Percentiles rank a stretch among this genome's conserved stretches.
Conservation (phyloP, 1,140 invertebrate genomes). For the Fopius arisanus region DNA sequence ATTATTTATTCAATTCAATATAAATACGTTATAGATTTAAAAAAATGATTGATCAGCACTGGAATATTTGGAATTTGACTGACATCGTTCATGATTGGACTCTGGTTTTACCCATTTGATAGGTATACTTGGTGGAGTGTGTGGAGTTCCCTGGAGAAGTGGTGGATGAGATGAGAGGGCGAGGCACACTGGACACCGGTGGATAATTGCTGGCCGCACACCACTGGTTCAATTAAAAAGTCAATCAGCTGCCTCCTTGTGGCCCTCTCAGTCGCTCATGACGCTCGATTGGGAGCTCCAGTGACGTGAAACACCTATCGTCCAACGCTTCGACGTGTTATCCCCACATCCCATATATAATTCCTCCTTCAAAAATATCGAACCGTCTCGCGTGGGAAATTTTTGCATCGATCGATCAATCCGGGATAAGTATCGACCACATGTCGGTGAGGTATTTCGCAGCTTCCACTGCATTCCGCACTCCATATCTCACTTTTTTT, state of each 20-base stretch:
- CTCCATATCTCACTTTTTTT: too few species aligned
- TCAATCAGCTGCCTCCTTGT: constrained; percentile 46
- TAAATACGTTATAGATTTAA: too few species aligned
- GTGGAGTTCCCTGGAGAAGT: not conserved
- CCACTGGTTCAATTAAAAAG: constrained; percentile 56
- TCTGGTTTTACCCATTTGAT: not conserved
- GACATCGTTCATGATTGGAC: not conserved
- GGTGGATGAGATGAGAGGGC: not conserved
- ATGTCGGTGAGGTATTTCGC: not conserved
- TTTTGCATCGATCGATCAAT: not conserved
- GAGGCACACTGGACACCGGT: not conserved
- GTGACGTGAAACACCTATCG: constrained; percentile 1
- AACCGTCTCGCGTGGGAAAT: not conserved
- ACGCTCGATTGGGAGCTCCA: not conserved
- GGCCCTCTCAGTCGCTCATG: not conserved
- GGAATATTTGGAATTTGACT: not conserved
- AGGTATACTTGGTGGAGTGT: not conserved
- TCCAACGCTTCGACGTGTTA: constrained; percentile 1
- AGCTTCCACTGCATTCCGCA: not conserved
- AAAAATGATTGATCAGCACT: not conserved
- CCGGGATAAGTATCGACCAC: not conserved
- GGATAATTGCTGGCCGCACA: constrained; percentile 41
- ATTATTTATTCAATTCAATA: too few species aligned
- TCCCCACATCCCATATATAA: not conserved
- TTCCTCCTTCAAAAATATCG: not conserved